Base-by-base conservation (phyloP, 2,113 vertebrate species). In the Forbesichthys agassizii region DNA sequence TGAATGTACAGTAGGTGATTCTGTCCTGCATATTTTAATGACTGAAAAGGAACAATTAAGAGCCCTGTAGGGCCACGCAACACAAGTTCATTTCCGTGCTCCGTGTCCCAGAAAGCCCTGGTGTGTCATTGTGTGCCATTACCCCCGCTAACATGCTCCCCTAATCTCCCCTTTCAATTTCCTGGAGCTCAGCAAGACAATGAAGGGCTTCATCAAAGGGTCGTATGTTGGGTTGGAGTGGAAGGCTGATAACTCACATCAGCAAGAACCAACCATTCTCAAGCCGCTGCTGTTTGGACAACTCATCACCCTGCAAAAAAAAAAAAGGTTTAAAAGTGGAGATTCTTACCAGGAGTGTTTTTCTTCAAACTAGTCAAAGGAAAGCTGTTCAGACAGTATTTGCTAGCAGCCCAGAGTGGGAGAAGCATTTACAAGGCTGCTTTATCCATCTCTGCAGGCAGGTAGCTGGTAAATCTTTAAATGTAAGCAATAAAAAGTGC, bases 151-250 rank as follows among this genome's bases (percentile, higher is more conserved):
- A 71, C 74, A n/a, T 54, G 74, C 13, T 63, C 62, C 67, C 77
- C 73, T 64, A 68, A 83, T 84, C 81, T 86, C 80, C 67, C 42
- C 79, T 86, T 88, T 88, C 87, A 88, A 91, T 91, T 89, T 90
- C 87, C 90, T 88, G 86, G 77, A 72, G 77, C 84, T 78, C 78
- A 14, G 60, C 82, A 82, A 86, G 86, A 90, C 84, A 90, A 90
- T 79, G 68, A 70, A 64, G 70, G 46, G 69, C 68, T 27, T 71
- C 84, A 83, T 84, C 88, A 86, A 86, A 89, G 70, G 66, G 75
- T 79, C 51, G 64, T 51, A 11, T 69, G 73, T 65, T 10, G 68
- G 67, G 62, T 54, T 52, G 18, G 56, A 9, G 20, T 5, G 20
- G 14, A 3, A 10, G 54, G 20, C 9, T 70, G 74, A 82, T 79